Conservation (phyloP, 2,113 vertebrate species). For the Taxidea taxus region DNA sequence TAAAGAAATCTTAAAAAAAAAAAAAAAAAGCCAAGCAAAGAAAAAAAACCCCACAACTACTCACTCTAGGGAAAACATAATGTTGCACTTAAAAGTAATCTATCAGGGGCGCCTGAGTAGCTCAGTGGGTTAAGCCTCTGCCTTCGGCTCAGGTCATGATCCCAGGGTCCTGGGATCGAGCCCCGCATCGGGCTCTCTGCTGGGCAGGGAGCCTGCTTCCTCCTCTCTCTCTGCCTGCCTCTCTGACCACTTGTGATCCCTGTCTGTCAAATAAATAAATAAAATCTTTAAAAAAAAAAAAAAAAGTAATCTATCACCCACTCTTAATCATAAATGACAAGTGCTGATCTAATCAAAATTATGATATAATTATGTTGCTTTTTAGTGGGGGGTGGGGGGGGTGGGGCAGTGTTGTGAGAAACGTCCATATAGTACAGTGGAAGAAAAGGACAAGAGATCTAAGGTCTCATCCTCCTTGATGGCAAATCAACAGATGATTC, state of each 20-base stretch:
- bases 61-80: constrained; percentile 11
- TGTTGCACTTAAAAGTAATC: background rate
- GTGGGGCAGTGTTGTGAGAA: background rate
- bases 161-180: no score
- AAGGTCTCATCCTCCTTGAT: background rate
- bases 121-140: no score
- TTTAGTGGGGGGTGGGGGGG: rapidly evolving
- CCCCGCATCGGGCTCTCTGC: no score
- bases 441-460: background rate
- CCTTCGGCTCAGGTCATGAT: no score
- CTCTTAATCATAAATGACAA: constrained; percentile 1
- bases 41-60: background rate
- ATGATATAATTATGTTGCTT: background rate
- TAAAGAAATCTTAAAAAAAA: background rate
- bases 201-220: no score
- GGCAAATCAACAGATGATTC: background rate
- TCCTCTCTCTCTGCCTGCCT: no score
- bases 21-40: constrained; percentile 19
- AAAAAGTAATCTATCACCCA: background rate
- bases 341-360: background rate
- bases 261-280: no score
- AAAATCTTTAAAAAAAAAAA: no score
- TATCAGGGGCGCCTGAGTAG: no score
- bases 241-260: no score
- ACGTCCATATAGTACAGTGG: background rate